Percentiles rank a stretch among this genome's conserved stretches.
phyloP scores from a whole-genome alignment of 1,140 invertebrate species.

The Eulimnadia texana region DNA sequence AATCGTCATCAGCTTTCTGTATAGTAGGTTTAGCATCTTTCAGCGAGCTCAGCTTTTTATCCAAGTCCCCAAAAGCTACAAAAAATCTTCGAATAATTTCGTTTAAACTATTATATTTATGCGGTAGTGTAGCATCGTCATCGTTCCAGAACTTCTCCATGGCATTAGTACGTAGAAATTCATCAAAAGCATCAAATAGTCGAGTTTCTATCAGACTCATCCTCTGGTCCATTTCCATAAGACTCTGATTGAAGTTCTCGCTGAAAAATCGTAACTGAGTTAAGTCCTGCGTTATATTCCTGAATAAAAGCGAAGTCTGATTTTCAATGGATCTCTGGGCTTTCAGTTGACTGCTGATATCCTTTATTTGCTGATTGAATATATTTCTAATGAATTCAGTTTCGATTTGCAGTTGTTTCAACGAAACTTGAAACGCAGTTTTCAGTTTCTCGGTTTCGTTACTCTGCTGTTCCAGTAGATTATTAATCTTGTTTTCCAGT shows the following conservation, averaged over 20 bases:
- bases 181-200: not conserved
- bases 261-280: not conserved
- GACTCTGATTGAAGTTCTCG: not conserved
- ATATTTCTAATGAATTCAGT: not conserved
- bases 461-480: not conserved
- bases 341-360: not conserved
- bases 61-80: not conserved
- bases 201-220: not conserved
- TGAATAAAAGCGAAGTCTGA: not conserved
- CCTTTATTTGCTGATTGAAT: not conserved
- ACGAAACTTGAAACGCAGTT: not conserved
- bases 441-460: not conserved
- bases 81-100: not conserved
- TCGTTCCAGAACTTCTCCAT: not conserved
- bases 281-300: not conserved
- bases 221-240: not conserved
- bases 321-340: not conserved
- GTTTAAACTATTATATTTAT: not conserved
- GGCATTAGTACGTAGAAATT: not conserved
- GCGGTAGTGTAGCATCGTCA: not conserved
- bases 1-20: not conserved
- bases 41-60: not conserved
- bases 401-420: not conserved
- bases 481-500: not conserved
- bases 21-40: not conserved